phyloP scores from a whole-genome alignment of 2,797 vertebrate species.

The Trachops cirrhosus region DNA sequence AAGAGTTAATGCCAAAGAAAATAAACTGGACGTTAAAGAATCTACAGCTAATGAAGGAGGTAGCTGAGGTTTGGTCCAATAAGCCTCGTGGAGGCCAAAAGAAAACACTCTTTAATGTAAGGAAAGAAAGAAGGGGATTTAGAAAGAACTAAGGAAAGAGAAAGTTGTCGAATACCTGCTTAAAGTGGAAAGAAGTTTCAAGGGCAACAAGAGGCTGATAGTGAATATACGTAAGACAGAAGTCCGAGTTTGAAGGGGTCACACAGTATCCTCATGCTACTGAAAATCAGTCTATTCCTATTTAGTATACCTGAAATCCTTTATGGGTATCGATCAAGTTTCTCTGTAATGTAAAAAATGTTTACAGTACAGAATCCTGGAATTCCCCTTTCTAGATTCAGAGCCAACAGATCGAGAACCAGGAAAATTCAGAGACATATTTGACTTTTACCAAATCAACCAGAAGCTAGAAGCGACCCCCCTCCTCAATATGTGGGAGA shows the following conservation, averaged over 20 bases:
- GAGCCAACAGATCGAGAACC: background rate
- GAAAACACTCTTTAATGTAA: background rate
- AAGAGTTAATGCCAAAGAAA: background rate
- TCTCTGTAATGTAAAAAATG: background rate
- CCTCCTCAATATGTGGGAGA: background rate
- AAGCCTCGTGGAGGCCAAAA: background rate
- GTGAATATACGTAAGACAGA: background rate
- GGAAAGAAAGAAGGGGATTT: background rate
- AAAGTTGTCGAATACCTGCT: background rate
- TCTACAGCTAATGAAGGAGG: background rate
- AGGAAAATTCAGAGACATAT: background rate
- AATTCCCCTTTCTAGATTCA: background rate
- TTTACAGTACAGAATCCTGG: background rate
- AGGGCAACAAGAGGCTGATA: background rate
- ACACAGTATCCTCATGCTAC: background rate
- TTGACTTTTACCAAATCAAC: background rate
- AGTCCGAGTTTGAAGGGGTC: background rate
- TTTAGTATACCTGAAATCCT: background rate
- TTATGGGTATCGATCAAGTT: background rate
- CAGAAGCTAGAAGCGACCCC: background rate
- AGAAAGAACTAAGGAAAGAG: background rate
- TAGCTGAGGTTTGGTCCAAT: background rate
- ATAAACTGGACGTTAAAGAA: background rate
- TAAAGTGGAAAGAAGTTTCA: background rate
- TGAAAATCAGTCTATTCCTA: background rate